phyloP scores from a whole-genome alignment of 2,113 vertebrate genomes.

The Grammomys surdaster region DNA sequence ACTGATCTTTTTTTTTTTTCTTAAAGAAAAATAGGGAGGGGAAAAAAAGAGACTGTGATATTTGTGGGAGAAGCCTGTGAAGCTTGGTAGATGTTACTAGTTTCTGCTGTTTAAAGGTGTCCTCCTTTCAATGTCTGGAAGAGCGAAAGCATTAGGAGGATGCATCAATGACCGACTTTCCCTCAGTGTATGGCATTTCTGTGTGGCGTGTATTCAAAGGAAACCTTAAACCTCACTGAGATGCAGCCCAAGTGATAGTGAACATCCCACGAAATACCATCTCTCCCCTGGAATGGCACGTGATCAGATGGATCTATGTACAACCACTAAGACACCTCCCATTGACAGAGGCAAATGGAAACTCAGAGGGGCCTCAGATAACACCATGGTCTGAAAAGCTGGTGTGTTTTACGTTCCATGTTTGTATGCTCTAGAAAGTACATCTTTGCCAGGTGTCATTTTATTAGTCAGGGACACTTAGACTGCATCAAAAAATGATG shows the following conservation, averaged over 20 bases:
- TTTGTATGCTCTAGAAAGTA: neutral
- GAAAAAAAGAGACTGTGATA: neutral
- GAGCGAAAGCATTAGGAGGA: neutral
- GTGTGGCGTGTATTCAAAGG: neutral
- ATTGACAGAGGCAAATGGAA: neutral
- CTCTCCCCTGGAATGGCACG: neutral
- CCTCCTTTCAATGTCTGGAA: slow-evolving; percentile 10
- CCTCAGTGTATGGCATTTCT: neutral
- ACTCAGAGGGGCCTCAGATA: neutral
- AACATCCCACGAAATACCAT: neutral
- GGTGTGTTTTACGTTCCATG: neutral
- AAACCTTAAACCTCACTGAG: neutral
- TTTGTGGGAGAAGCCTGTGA: neutral
- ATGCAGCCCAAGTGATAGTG: neutral
- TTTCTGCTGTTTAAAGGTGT: neutral
- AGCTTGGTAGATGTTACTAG: neutral
- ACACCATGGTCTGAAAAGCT: neutral
- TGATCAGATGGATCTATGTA: neutral
- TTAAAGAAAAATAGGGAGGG: too few relatives aligned
- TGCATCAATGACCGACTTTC: neutral
- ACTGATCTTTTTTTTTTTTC: neutral
- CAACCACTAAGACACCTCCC: slow-evolving; percentile 7
- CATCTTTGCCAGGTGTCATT: neutral
- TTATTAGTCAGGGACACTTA: neutral
- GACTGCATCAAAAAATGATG: neutral